Evolutionary conservation across 2,888 invertebrate species (phyloP).

Genomic region (Altica lythri): DNA sequence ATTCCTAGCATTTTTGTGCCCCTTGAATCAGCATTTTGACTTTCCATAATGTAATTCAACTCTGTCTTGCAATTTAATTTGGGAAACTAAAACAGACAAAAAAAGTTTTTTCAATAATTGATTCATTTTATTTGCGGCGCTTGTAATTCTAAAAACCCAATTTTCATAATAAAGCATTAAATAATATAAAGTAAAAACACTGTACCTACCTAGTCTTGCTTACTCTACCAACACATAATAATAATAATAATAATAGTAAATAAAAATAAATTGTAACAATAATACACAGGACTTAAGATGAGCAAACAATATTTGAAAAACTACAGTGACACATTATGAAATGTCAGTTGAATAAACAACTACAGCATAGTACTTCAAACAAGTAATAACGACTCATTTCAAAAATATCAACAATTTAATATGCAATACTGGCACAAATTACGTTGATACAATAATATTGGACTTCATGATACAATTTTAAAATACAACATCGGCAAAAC

Average conservation of each 20-base stretch:
- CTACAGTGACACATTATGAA: background rate
- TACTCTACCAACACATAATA: background rate
- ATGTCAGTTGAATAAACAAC: background rate
- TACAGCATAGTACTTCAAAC: background rate
- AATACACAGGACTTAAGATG: background rate
- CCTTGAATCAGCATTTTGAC: conserved; percentile 1
- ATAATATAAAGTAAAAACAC: background rate
- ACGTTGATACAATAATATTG: background rate
- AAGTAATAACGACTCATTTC: background rate
- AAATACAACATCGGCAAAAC: background rate
- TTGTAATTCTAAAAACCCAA: background rate
- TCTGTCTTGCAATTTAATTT: conserved; percentile 6
- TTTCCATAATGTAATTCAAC: conserved; percentile 1
- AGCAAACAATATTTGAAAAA: too few species aligned
- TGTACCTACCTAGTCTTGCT: background rate
- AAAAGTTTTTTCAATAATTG: background rate
- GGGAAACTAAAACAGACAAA: conserved; percentile 13
- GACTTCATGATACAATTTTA: background rate
- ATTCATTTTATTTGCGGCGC: background rate
- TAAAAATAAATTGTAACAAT: background rate
- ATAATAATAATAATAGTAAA: background rate
- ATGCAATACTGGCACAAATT: background rate
- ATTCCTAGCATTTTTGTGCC: conserved; percentile 9
- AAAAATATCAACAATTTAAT: background rate
- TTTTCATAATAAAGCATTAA: background rate